Percentiles rank a stretch among this genome's conserved stretches.
phyloP scores from a whole-genome alignment of 2,797 vertebrate species.

The Petrocephalus sullivani region DNA sequence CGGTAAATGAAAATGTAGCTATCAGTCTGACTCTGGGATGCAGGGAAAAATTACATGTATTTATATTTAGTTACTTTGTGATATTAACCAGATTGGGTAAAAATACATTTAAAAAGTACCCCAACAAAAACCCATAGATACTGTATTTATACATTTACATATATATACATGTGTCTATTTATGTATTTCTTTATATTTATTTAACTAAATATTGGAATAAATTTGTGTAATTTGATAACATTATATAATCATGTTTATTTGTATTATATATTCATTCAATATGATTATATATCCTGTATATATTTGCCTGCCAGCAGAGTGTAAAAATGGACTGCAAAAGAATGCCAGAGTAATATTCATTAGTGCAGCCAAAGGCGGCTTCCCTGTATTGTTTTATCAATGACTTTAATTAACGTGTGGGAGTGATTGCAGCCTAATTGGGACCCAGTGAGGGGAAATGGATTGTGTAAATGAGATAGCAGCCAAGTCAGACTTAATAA shows the following conservation, averaged over 20 bases:
- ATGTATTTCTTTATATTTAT: neutral
- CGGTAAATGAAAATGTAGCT: neutral
- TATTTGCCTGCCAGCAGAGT: neutral
- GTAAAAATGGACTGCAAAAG: neutral
- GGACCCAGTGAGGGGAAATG: constrained; percentile 18
- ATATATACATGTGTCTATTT: neutral
- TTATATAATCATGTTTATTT: neutral
- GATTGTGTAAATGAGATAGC: constrained; percentile 20
- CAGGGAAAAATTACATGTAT: neutral
- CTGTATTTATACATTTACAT: neutral
- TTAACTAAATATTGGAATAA: neutral
- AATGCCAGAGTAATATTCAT: constrained; percentile 6
- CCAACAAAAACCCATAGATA: neutral
- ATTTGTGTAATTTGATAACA: neutral
- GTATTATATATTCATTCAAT: neutral
- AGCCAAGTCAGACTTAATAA: constrained; percentile 22
- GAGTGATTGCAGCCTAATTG: constrained; percentile 43
- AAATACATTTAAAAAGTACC: neutral
- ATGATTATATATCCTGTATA: neutral
- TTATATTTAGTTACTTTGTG: neutral
- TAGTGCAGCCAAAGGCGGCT: constrained; percentile 12
- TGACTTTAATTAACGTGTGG: constrained; percentile 36
- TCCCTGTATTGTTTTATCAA: constrained; percentile 35
- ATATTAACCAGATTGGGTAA: neutral
- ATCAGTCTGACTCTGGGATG: neutral